phyloP scores from a whole-genome alignment of 1,140 invertebrate species.

The Eumaeus atala region DNA sequence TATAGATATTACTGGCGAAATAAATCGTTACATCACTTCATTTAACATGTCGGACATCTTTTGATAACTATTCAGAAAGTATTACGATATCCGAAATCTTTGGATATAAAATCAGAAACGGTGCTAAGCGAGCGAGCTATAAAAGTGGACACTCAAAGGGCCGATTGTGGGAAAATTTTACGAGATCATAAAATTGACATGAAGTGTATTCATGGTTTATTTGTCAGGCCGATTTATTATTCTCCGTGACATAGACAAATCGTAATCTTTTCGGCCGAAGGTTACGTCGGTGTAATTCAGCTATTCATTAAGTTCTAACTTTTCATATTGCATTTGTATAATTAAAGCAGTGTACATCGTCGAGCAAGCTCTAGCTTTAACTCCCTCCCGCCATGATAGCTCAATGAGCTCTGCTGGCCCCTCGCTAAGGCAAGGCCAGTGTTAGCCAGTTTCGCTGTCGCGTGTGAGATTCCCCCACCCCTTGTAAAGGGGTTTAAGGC shows the following conservation, averaged over 20 bases:
- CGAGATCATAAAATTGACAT: slow-evolving; percentile 30
- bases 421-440: too few relatives aligned
- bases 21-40: not conserved
- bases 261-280: slow-evolving; percentile 1
- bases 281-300: not conserved
- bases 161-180: slow-evolving; percentile 30
- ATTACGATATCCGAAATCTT: slow-evolving; percentile 27
- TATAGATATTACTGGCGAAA: too few relatives aligned
- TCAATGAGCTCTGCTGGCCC: too few relatives aligned
- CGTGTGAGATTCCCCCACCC: too few relatives aligned
- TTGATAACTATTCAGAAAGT: slow-evolving; percentile 13
- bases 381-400: too few relatives aligned
- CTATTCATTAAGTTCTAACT: not conserved
- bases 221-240: slow-evolving; percentile 22
- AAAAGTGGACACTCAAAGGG: slow-evolving; percentile 36
- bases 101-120: slow-evolving; percentile 31
- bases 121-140: slow-evolving; percentile 26
- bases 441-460: too few relatives aligned
- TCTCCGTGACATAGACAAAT: slow-evolving; percentile 4
- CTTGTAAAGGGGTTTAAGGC: too few relatives aligned
- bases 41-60: not conserved
- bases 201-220: slow-evolving; percentile 30
- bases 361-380: too few relatives aligned
- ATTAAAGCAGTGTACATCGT: too few relatives aligned
- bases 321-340: too few relatives aligned